Evolutionary conservation across 2,888 invertebrate genomes (phyloP).

Genomic region (Drosophila cognata): DNA sequence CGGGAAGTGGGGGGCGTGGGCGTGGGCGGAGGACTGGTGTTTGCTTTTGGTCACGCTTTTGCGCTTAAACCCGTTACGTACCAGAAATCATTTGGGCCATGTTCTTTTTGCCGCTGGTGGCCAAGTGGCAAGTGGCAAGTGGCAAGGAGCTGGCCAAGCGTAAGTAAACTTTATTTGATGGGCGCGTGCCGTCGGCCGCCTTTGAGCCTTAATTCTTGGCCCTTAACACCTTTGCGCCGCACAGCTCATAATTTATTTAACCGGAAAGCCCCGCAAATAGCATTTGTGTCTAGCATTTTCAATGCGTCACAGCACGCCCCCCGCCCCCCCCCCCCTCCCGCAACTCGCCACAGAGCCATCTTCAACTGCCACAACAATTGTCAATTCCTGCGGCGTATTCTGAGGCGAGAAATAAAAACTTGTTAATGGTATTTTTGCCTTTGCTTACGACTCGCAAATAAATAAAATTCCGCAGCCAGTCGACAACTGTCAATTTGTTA

Average conservation of each 20-base stretch:
- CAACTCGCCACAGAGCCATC: not conserved
- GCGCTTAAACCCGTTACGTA: slow-evolving; percentile 22
- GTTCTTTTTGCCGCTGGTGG: not conserved
- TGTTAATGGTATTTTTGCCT: slow-evolving; percentile 31
- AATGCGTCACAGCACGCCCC: not conserved
- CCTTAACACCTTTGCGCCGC: slow-evolving; percentile 50
- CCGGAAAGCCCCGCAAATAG: slow-evolving; percentile 28
- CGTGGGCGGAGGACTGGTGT: not conserved
- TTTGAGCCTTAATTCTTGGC: slow-evolving; percentile 49
- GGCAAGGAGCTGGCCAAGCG: slow-evolving; percentile 22
- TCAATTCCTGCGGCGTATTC: slow-evolving; percentile 49
- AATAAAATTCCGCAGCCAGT: slow-evolving; percentile 10
- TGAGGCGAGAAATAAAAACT: slow-evolving; percentile 9
- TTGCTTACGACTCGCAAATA: slow-evolving; percentile 7
- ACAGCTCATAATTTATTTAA: slow-evolving; percentile 66
- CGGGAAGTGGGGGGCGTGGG: not conserved
- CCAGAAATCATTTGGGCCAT: slow-evolving; percentile 4
- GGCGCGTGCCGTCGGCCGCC: slow-evolving; percentile 63
- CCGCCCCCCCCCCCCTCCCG: not conserved
- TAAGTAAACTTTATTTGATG: slow-evolving; percentile 73
- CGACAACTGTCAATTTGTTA: slow-evolving; percentile 37
- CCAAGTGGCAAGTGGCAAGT: not conserved
- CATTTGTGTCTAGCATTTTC: slow-evolving; percentile 41
- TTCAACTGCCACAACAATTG: slow-evolving; percentile 19
- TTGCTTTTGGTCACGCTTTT: slow-evolving; percentile 19